Conservation (phyloP, 1,140 invertebrate genomes). For the Aphelenchoides avenae region DNA sequence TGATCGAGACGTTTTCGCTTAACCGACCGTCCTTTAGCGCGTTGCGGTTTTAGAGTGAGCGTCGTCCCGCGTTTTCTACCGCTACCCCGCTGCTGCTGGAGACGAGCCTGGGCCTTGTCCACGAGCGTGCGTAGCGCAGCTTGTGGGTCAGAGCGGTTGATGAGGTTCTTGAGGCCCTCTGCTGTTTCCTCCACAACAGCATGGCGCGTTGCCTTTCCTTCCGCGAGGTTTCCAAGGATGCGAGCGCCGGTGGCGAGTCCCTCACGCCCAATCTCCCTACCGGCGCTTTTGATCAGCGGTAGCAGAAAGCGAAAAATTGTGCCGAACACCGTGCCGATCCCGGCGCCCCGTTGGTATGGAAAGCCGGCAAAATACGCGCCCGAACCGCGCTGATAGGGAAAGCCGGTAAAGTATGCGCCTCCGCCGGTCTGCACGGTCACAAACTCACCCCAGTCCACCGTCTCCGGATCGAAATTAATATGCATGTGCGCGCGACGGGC, state of each 20-base stretch:
- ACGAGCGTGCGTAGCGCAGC: too few species aligned
- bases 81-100: too few species aligned
- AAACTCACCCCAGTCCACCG: not conserved
- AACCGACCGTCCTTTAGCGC: not conserved
- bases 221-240: not conserved
- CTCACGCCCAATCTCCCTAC: not conserved
- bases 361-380: too few species aligned
- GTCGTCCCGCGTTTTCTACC: not conserved
- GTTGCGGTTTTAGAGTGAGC: not conserved
- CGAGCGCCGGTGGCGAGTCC: not conserved
- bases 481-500: not conserved
- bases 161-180: too few species aligned
- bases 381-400: conserved; percentile 1
- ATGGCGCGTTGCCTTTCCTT: too few species aligned
- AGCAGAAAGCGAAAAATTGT: not conserved
- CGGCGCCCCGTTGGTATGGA: too few species aligned
- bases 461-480: conserved; percentile 1
- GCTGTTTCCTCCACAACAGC: too few species aligned
- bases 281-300: not conserved
- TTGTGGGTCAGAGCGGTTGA: too few species aligned
- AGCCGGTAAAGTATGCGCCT: not conserved
- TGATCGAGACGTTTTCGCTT: conserved; percentile 4
- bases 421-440: not conserved
- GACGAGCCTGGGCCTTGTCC: too few species aligned
- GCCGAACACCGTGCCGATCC: not conserved